These are phyloP conservation scores for Disparrhopalites patrizii DNA, from an alignment of 2,888 invertebrate genomes.

Conservation along the genomic window DNA sequence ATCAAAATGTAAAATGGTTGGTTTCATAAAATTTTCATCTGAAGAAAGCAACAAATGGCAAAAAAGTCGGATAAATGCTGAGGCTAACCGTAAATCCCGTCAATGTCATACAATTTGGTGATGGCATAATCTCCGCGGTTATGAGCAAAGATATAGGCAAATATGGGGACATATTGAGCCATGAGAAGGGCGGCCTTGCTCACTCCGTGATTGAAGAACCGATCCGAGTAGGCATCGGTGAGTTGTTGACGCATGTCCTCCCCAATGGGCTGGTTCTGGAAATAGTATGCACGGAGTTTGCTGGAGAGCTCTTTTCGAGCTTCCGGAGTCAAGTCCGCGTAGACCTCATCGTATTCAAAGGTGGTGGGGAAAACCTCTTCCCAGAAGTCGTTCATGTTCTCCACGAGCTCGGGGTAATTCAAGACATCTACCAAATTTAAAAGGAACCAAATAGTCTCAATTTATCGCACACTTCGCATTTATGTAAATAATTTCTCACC, in stretches of 20 bases:
- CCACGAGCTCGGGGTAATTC: conserved; percentile 30
- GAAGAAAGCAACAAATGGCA: no score
- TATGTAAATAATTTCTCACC: no score
- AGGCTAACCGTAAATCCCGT: conserved; percentile 3
- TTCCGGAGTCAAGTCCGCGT: conserved; percentile 4
- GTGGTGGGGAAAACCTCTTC: conserved; percentile 42
- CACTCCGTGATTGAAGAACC: conserved; percentile 55
- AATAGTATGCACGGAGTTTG: conserved; percentile 40
- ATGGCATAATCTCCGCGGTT: conserved; percentile 9
- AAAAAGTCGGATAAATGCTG: no score
- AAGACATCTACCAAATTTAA: conserved; percentile 41
- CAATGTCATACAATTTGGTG: not conserved
- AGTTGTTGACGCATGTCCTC: conserved; percentile 28
- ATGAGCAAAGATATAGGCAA: conserved; percentile 54
- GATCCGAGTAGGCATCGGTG: conserved; percentile 53
- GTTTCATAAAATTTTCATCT: no score
- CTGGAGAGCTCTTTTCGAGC: conserved; percentile 28
- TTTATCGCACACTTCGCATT: no score
- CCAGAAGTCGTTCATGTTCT: conserved; percentile 44
- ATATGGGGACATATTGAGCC: conserved; percentile 52
- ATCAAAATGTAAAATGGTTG: no score
- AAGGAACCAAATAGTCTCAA: no score
- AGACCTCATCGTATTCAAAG: conserved; percentile 33
- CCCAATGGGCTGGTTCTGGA: conserved; percentile 31
- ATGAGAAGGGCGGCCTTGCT: conserved; percentile 52